Conservation (phyloP, 2,888 invertebrate species). For the Melikaiella ostensackeni region DNA sequence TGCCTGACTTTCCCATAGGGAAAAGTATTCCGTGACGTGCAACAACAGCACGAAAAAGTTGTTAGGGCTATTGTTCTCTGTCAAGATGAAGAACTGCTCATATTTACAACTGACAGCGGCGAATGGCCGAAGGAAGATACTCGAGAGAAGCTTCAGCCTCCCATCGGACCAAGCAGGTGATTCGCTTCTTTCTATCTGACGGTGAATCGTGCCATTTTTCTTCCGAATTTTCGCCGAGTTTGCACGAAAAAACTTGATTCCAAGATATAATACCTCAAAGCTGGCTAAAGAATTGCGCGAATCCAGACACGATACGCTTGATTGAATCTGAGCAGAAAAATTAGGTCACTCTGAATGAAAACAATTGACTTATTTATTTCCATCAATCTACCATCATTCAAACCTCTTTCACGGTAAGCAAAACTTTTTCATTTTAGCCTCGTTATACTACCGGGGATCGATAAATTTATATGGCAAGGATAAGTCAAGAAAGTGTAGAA, state of each 20-base stretch:
- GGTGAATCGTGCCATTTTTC: slow-evolving; percentile 62
- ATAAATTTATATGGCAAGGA: no score
- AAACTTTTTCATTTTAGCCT: no score
- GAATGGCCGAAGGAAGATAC: slow-evolving; percentile 59
- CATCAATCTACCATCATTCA: no score
- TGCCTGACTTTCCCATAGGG: slow-evolving; percentile 47
- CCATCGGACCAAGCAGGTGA: slow-evolving; percentile 58
- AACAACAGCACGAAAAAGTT: slow-evolving; percentile 66
- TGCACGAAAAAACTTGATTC: slow-evolving; percentile 36
- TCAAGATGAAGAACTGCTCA: slow-evolving; percentile 72
- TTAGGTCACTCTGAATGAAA: background rate
- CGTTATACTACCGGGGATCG: no score
- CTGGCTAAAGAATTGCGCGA: background rate
- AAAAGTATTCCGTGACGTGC: slow-evolving; percentile 45
- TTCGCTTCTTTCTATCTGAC: slow-evolving; percentile 58
- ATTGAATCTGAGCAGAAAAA: background rate
- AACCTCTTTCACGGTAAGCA: no score
- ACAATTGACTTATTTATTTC: background rate
- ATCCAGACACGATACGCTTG: background rate
- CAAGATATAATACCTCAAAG: slow-evolving; percentile 23
- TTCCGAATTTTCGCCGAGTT: slow-evolving; percentile 39
- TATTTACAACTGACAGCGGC: slow-evolving; percentile 70
- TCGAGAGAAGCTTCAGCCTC: slow-evolving; percentile 56
- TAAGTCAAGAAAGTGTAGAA: no score
- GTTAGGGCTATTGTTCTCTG: slow-evolving; percentile 73